Evolutionary conservation across 2,888 invertebrate genomes (phyloP).

Genomic region (Dolomedes plantarius): DNA sequence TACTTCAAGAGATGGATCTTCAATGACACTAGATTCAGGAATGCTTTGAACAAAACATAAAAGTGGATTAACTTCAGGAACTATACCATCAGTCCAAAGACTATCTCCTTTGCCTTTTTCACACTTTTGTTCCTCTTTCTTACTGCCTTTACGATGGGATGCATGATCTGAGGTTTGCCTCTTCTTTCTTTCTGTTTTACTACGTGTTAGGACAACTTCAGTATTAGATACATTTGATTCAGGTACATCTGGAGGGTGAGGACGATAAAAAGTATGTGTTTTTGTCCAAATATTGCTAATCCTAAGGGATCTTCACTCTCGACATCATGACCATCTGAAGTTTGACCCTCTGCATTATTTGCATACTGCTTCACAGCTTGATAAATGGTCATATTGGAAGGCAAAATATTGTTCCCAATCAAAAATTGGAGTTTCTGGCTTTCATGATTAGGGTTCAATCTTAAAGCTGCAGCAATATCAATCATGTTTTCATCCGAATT

Average conservation of each 20-base stretch:
- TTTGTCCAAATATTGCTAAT: slow-evolving; percentile 97
- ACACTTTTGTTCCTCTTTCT: slow-evolving; percentile 77
- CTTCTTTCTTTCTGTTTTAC: slow-evolving; percentile 29
- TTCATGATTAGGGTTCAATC: slow-evolving; percentile 84
- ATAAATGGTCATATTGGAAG: slow-evolving; percentile 99
- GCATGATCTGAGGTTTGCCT: slow-evolving; percentile 39
- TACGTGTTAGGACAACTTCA: slow-evolving; percentile 79
- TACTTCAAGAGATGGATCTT: slow-evolving; percentile 93
- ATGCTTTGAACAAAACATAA: slow-evolving; percentile 86
- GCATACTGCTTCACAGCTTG: slow-evolving; percentile 95
- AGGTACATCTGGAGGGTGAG: slow-evolving; percentile 52
- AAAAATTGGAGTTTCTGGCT: slow-evolving; percentile 97
- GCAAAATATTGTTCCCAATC: slow-evolving; percentile 94
- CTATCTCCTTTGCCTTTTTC: slow-evolving; percentile 83
- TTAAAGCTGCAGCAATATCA: slow-evolving; percentile 84
- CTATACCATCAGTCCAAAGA: slow-evolving; percentile 88
- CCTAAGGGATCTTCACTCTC: slow-evolving; percentile 87
- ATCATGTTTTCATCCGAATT: slow-evolving; percentile 97
- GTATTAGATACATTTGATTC: slow-evolving; percentile 82
- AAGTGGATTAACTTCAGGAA: slow-evolving; percentile 84
- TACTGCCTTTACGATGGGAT: slow-evolving; percentile 76
- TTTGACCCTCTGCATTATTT: slow-evolving; percentile 77
- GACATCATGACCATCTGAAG: slow-evolving; percentile 83
- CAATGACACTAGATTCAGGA: slow-evolving; percentile 86
- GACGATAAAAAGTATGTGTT: slow-evolving; percentile 86